These are phyloP conservation scores for Poecilobothrus nobilitatus DNA, from an alignment of 2,888 invertebrate species.

Conservation along the genomic window DNA sequence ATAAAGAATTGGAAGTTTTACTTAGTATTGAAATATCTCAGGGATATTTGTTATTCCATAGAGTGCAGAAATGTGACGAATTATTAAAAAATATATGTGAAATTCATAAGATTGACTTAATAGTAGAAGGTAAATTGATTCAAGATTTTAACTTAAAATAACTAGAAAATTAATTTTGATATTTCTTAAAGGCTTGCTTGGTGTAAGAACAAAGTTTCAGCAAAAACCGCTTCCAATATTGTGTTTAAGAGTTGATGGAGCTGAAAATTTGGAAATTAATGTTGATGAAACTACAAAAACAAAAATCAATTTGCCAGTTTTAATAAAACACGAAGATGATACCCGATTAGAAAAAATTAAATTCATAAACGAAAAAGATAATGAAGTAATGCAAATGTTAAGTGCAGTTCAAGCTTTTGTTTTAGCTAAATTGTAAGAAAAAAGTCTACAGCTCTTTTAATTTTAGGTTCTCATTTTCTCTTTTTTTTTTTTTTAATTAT, in stretches of 20 bases:
- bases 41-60: constrained; percentile 64
- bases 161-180: not conserved
- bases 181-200: constrained; percentile 48
- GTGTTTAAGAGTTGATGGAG: constrained; percentile 56
- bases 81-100: constrained; percentile 57
- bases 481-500: constrained; percentile 19
- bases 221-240: constrained; percentile 74
- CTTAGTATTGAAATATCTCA: constrained; percentile 52
- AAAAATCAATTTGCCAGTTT: constrained; percentile 50
- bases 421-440: constrained; percentile 62
- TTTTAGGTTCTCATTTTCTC: not conserved
- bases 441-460: not conserved
- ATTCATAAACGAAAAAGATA: constrained; percentile 55
- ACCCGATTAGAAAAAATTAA: constrained; percentile 70
- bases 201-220: constrained; percentile 86
- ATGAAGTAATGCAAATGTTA: constrained; percentile 48
- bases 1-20: constrained; percentile 42
- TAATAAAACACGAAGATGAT: constrained; percentile 75
- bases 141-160: not conserved
- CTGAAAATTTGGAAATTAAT: constrained; percentile 42
- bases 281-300: constrained; percentile 46
- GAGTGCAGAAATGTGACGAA: constrained; percentile 60
- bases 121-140: constrained; percentile 53
- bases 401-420: constrained; percentile 71
- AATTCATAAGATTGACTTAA: constrained; percentile 56